Evolutionary conservation across 2,797 vertebrate species (phyloP).

Genomic region (Limosa lapponica): DNA sequence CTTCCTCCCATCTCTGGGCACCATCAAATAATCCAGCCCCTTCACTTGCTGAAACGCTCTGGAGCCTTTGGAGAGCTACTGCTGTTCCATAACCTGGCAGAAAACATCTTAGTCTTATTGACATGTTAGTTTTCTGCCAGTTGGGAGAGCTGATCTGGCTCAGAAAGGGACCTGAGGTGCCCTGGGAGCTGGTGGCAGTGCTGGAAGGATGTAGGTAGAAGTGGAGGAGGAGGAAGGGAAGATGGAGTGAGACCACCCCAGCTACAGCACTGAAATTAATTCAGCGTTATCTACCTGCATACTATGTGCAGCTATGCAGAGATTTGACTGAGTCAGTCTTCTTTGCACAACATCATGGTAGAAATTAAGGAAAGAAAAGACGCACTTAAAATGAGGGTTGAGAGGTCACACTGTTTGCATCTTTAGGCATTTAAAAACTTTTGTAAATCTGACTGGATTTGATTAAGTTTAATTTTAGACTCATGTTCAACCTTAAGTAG

Average conservation of each 20-base stretch:
- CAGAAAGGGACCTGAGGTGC: neutral
- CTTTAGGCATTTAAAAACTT: conserved; percentile 42
- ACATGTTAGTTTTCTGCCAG: neutral
- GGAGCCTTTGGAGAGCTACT: neutral
- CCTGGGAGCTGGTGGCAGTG: neutral
- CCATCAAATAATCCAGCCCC: neutral
- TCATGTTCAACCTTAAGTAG: conserved; percentile 28
- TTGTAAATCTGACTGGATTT: conserved; percentile 15
- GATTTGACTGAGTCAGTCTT: neutral
- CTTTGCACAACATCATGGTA: neutral
- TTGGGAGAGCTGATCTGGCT: neutral
- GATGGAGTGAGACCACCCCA: neutral
- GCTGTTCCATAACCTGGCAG: neutral
- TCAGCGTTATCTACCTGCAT: neutral
- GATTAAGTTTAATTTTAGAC: conserved; percentile 56
- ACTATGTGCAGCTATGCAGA: neutral
- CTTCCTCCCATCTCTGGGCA: neutral
- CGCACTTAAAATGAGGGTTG: conserved; percentile 15
- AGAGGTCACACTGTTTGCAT: conserved; percentile 35
- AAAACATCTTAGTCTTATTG: neutral
- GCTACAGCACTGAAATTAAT: neutral
- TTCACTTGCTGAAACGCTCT: rapidly evolving
- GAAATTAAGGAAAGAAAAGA: conserved; percentile 43
- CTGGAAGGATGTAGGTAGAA: neutral
- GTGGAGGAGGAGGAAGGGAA: neutral